phyloP scores from a whole-genome alignment of 2,113 vertebrate species.

The Illadopsis cleaveri region DNA sequence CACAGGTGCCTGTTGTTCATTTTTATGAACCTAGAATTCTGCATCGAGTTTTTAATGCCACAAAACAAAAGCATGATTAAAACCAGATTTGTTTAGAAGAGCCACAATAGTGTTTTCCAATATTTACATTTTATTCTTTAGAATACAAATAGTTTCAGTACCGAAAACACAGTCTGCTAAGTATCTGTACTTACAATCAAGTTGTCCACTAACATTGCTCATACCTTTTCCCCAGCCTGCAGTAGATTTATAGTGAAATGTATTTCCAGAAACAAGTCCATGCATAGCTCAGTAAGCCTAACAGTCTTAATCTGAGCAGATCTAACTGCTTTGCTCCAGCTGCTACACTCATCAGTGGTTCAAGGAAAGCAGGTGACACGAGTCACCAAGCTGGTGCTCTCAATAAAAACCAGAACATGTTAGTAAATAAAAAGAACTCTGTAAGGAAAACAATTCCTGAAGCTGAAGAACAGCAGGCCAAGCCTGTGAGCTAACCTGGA shows the following conservation, averaged over 20 bases:
- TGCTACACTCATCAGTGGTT: neutral
- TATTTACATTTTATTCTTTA: neutral
- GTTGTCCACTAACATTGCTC: neutral
- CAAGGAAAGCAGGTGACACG: rapidly evolving
- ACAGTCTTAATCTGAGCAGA: neutral
- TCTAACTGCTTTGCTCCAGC: neutral
- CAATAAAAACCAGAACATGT: rapidly evolving
- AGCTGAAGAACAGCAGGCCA: neutral
- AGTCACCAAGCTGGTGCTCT: neutral
- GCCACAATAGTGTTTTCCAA: neutral
- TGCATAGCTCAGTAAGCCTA: neutral
- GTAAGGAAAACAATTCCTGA: neutral
- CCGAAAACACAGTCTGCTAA: neutral
- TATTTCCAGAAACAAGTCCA: neutral
- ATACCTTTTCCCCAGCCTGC: neutral
- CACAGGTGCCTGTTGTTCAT: neutral
- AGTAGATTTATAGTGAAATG: rapidly evolving
- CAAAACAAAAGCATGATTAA: neutral
- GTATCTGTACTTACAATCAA: neutral
- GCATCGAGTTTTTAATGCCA: neutral
- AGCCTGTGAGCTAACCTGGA: rapidly evolving
- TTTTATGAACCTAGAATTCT: neutral
- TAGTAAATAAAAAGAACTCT: neutral
- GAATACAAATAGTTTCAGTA: neutral
- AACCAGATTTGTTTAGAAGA: neutral